These are phyloP conservation scores for Orussus abietinus DNA, from an alignment of 1,140 invertebrate genomes.

Conservation along the genomic window DNA sequence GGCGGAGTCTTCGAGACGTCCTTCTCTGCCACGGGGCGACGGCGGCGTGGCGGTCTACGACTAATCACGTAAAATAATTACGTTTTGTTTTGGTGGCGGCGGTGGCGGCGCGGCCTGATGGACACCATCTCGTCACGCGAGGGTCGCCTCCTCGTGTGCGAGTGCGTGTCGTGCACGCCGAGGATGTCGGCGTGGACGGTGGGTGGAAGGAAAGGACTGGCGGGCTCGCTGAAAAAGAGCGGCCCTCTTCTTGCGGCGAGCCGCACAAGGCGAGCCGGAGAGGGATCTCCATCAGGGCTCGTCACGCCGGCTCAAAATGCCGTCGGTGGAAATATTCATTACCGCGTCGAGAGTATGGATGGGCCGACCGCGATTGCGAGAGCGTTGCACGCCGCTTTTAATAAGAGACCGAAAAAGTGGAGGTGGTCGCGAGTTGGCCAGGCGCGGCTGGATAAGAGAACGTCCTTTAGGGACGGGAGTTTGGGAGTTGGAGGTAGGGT, in stretches of 20 bases:
- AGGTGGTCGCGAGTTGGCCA: too few relatives aligned
- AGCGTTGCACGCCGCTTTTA: too few relatives aligned
- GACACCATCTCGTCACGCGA: conserved; percentile 45
- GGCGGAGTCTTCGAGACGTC: too few relatives aligned
- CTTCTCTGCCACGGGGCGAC: too few relatives aligned
- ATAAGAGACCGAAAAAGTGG: too few relatives aligned
- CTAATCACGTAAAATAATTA: conserved; percentile 52
- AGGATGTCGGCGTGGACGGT: neutral
- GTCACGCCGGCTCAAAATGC: conserved; percentile 48
- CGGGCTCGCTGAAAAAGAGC: conserved; percentile 28
- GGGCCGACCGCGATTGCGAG: conserved; percentile 2
- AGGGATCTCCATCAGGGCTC: conserved; percentile 42
- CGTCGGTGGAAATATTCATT: conserved; percentile 38
- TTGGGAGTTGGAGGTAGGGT: too few relatives aligned
- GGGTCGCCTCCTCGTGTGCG: conserved; percentile 2
- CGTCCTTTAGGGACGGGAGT: too few relatives aligned
- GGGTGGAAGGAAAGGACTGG: conserved; percentile 5
- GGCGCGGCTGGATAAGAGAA: too few relatives aligned
- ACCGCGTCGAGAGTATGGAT: conserved; percentile 19
- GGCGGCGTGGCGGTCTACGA: conserved; percentile 21
- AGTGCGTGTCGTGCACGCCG: conserved; percentile 10
- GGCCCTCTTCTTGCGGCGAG: conserved; percentile 36
- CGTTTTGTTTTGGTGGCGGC: conserved; percentile 40
- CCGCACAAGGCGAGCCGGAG: conserved; percentile 39
- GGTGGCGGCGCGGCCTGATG: conserved; percentile 27